A percentile compares a stretch with the other conserved stretches of the same genome.
Conservation (phyloP, 2,888 invertebrate genomes). For the Pterobdella sp. region DNA sequence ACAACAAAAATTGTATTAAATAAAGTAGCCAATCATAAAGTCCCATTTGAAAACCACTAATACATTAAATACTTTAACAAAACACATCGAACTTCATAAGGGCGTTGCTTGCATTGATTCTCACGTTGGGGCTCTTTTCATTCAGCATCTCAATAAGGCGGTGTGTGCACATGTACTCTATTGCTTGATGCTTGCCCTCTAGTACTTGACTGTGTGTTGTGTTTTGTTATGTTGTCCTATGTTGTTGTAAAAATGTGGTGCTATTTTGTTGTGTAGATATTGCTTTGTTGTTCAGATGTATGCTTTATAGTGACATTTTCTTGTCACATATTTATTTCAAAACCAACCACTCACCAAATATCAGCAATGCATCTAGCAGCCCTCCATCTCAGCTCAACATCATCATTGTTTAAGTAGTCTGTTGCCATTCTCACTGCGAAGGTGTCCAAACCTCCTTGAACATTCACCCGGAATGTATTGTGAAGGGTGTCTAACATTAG, state of each 20-base stretch:
- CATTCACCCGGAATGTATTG: slow-evolving; percentile 49
- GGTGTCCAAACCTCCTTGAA: slow-evolving; percentile 43
- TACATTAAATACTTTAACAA: too few relatives aligned
- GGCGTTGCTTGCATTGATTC: slow-evolving; percentile 49
- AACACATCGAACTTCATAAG: slow-evolving; percentile 49
- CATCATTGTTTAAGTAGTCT: slow-evolving; percentile 43
- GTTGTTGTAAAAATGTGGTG: neutral
- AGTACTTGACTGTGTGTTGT: slow-evolving; percentile 37
- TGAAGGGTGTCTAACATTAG: slow-evolving; percentile 50
- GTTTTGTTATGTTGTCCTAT: neutral
- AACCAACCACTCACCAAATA: slow-evolving; percentile 43
- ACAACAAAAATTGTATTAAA: too few relatives aligned
- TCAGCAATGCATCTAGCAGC: slow-evolving; percentile 51
- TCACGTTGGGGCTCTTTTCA: slow-evolving; percentile 44
- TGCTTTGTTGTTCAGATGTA: neutral
- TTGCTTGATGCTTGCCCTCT: slow-evolving; percentile 50
- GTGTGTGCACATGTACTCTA: slow-evolving; percentile 47
- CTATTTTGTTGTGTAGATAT: neutral
- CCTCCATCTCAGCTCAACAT: slow-evolving; percentile 44
- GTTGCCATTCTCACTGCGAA: slow-evolving; percentile 45
- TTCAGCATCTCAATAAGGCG: slow-evolving; percentile 45
- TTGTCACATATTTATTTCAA: neutral
- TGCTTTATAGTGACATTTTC: neutral
- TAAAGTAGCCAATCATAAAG: too few relatives aligned
- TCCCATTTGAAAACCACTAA: too few relatives aligned